Percentiles rank a stretch among this genome's conserved stretches.
Evolutionary conservation across 2,888 invertebrate species (phyloP).

Genomic region (Sisyra nigra): DNA sequence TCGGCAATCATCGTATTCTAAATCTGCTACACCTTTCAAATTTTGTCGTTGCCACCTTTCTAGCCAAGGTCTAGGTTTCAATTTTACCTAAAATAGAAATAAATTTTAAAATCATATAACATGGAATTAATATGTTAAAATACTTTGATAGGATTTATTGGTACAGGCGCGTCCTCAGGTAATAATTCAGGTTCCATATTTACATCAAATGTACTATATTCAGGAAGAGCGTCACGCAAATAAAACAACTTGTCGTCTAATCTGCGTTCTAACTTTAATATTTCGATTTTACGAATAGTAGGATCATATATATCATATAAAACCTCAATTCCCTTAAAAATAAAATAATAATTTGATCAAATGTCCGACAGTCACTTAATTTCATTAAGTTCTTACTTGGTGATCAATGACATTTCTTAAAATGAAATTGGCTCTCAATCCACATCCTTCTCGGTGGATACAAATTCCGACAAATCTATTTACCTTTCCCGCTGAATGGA

Average conservation of each 20-base stretch:
- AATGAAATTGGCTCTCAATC: slow-evolving; percentile 70
- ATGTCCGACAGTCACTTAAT: too few species aligned
- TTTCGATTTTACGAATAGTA: slow-evolving; percentile 74
- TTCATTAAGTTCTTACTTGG: slow-evolving; percentile 28
- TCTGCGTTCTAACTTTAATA: slow-evolving; percentile 80
- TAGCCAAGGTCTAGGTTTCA: slow-evolving; percentile 80
- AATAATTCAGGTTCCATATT: slow-evolving; percentile 77
- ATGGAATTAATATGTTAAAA: neutral
- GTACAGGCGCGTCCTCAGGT: slow-evolving; percentile 61
- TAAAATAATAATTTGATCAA: slow-evolving; percentile 4
- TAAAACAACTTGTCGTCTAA: slow-evolving; percentile 81
- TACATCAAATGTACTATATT: slow-evolving; percentile 83
- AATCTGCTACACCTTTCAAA: slow-evolving; percentile 47
- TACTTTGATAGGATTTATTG: slow-evolving; percentile 59
- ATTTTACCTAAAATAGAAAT: slow-evolving; percentile 33
- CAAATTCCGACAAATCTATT: slow-evolving; percentile 90
- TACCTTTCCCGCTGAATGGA: slow-evolving; percentile 66
- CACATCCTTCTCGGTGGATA: slow-evolving; percentile 67
- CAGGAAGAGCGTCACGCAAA: slow-evolving; percentile 74
- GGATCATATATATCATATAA: slow-evolving; percentile 88
- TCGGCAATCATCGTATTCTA: slow-evolving; percentile 33
- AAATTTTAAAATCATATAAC: slow-evolving; percentile 2
- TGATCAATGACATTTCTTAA: slow-evolving; percentile 88
- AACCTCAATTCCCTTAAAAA: slow-evolving; percentile 38
- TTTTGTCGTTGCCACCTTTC: slow-evolving; percentile 73